A percentile compares a stretch with the other conserved stretches of the same genome.
These are phyloP conservation scores for Argyrosomus regius DNA, from an alignment of 2,797 vertebrate genomes.

Conservation along the genomic window DNA sequence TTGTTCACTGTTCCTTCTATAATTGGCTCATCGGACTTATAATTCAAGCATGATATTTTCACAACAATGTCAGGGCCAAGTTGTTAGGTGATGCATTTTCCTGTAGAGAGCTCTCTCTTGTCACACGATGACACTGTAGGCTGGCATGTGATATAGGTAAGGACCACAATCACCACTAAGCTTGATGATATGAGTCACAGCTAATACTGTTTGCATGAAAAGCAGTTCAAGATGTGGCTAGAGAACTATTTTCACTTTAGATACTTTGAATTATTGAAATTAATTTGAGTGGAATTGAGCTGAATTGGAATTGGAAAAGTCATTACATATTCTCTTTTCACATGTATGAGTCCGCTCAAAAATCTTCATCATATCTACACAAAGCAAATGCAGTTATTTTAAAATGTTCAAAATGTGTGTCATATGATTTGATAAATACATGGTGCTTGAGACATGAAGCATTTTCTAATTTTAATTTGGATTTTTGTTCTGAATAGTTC, in stretches of 20 bases:
- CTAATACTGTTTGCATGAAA: background rate
- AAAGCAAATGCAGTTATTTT: background rate
- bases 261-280: background rate
- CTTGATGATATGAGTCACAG: constrained; percentile 1
- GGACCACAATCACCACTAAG: background rate
- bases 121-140: background rate
- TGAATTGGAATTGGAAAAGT: background rate
- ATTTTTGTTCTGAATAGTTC: background rate
- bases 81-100: constrained; percentile 35
- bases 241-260: background rate
- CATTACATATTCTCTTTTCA: background rate
- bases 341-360: background rate
- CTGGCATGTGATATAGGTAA: background rate
- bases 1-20: constrained; percentile 45
- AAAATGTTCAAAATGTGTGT: background rate
- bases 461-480: background rate
- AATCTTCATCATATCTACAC: background rate
- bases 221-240: background rate
- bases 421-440: background rate
- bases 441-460: background rate
- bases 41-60: constrained; percentile 28
- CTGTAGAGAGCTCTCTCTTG: constrained; percentile 6
- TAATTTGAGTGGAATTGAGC: background rate
- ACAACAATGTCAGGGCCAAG: constrained; percentile 16
- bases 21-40: constrained; percentile 53